Base-by-base conservation (phyloP, 1,140 invertebrate genomes). In the Heliconius melpomene region DNA sequence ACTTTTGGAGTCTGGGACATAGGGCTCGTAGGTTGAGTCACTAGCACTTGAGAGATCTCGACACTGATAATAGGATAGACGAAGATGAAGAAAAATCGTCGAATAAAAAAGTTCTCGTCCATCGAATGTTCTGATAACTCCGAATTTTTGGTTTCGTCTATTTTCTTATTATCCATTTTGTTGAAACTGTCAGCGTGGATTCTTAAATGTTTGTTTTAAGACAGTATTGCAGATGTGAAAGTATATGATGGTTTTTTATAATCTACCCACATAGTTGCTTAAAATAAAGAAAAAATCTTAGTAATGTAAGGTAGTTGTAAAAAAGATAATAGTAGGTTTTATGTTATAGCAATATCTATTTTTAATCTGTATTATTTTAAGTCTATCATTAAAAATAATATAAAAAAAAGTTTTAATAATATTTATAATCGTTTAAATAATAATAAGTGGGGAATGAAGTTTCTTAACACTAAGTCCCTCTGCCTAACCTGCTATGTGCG, bases 71-170 rank as follows among this genome's bases (percentile, higher is more conserved):
- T 93, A 91, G 7, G 89, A 91, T 29, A 91, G 82, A 32, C 89
- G 83, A 9, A 93, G 84, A 79, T 93, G 90, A n/a, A 9, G 89
- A 91, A 74, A 89, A 89, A 77, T 93, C 91, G 26, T 93, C 91
- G 50, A n/a, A 93, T 91, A 78, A 87, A 90, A 50, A 79, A 87
- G 11, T 82, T 79, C 38, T 79, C 77, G 9, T 70, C 75, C 54
- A 46, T 74, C 18, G 75, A 74, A 40, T 76, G 54, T 46, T 80
- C 81, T 79, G 84, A 74, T 29, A 52, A 75, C 29, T 81, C 79
- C 72, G 85, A 83, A 13, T 82, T 54, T 72, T 84, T 75, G 9
- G 52, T 73, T 46, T 26, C 78, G 13, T 84, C 52, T 20, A 50
- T 74, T 32, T 77, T 73, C 38, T 82, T 82, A 32, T 52, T 60